These are phyloP conservation scores for Molorchus minor DNA, from an alignment of 2,888 invertebrate genomes.

Conservation along the genomic window DNA sequence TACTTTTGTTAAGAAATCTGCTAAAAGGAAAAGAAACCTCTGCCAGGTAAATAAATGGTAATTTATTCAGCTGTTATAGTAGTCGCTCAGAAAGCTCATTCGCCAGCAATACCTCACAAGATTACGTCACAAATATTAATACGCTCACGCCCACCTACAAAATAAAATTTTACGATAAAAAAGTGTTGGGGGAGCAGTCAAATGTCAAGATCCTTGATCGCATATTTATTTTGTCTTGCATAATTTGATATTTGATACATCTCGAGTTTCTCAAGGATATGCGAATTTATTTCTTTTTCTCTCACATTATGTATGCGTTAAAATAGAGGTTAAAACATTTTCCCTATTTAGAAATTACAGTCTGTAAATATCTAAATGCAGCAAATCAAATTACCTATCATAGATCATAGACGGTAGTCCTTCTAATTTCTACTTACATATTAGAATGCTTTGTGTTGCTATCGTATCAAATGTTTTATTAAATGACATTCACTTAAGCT, in stretches of 20 bases:
- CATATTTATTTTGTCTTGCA: not conserved
- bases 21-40: too few relatives aligned
- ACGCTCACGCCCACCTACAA: not conserved
- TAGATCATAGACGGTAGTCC: too few relatives aligned
- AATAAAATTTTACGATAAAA: not conserved
- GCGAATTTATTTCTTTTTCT: not conserved
- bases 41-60: too few relatives aligned
- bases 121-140: not conserved
- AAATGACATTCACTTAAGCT: too few relatives aligned
- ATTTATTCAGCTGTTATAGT: too few relatives aligned
- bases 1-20: too few relatives aligned
- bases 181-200: not conserved
- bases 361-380: not conserved
- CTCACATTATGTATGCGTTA: not conserved
- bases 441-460: too few relatives aligned
- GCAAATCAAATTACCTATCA: not conserved
- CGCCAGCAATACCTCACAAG: not conserved
- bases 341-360: not conserved
- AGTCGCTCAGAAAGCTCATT: too few relatives aligned
- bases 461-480: too few relatives aligned
- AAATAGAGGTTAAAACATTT: too few relatives aligned
- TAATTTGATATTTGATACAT: not conserved
- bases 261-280: too few relatives aligned
- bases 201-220: not conserved
- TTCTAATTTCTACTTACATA: too few relatives aligned